phyloP scores from a whole-genome alignment of 2,888 invertebrate species.

The Aromia moschata region DNA sequence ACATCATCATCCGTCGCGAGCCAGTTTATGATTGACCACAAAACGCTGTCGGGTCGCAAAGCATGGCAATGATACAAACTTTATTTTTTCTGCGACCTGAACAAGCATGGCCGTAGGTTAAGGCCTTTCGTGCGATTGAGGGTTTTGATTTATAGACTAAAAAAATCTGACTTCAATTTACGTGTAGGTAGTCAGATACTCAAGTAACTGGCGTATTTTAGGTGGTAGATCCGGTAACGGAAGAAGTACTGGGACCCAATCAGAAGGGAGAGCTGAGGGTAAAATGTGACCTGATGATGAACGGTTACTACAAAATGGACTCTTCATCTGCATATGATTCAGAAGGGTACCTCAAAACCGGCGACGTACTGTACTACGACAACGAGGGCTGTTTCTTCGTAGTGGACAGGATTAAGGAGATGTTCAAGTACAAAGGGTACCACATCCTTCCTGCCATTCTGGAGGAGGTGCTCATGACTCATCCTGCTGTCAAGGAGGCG shows the following conservation, averaged over 20 bases:
- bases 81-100: not conserved
- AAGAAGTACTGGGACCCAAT: constrained; percentile 55
- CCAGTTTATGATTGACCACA: too few species aligned
- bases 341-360: constrained; percentile 64
- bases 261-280: constrained; percentile 65
- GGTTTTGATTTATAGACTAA: too few species aligned
- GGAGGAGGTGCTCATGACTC: constrained; percentile 45
- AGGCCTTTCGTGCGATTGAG: not conserved
- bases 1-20: too few species aligned
- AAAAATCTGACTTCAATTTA: not conserved
- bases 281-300: constrained; percentile 54
- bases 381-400: constrained; percentile 62
- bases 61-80: constrained; percentile 46
- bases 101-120: not conserved
- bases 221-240: constrained; percentile 46
- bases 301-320: constrained; percentile 63
- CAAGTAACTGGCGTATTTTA: constrained; percentile 15
- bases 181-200: not conserved
- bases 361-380: constrained; percentile 65
- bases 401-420: constrained; percentile 64
- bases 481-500: constrained; percentile 47
- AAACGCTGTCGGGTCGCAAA: too few species aligned
- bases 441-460: constrained; percentile 59
- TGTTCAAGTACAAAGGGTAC: constrained; percentile 63
- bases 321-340: constrained; percentile 58